phyloP scores from a whole-genome alignment of 1,140 invertebrate genomes.

The Platyura marginata region DNA sequence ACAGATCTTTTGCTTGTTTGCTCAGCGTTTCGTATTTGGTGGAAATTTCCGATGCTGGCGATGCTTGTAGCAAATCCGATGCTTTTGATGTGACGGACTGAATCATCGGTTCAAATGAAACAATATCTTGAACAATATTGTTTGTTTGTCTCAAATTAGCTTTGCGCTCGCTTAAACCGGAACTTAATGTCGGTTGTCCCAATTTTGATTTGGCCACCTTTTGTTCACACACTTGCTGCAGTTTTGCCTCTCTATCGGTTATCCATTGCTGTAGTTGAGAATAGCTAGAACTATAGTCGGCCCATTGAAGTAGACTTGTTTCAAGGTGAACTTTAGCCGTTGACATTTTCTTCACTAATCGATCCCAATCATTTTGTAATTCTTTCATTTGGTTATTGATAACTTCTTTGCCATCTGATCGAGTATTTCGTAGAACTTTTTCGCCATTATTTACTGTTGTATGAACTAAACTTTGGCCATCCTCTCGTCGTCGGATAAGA shows the following conservation, averaged over 20 bases:
- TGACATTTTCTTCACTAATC: slow-evolving; percentile 77
- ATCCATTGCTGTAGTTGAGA: slow-evolving; percentile 88
- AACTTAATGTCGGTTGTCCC: slow-evolving; percentile 51
- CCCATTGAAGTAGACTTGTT: slow-evolving; percentile 81
- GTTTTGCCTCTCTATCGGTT: slow-evolving; percentile 78
- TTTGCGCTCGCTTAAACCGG: slow-evolving; percentile 61
- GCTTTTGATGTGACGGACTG: slow-evolving; percentile 82
- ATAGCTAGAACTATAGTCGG: slow-evolving; percentile 85
- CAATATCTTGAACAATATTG: slow-evolving; percentile 86
- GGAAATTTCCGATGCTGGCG: slow-evolving; percentile 72
- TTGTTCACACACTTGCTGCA: slow-evolving; percentile 82
- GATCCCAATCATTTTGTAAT: slow-evolving; percentile 83
- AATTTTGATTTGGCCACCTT: slow-evolving; percentile 63
- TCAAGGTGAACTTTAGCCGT: slow-evolving; percentile 84
- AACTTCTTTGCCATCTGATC: slow-evolving; percentile 73
- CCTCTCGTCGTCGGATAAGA: slow-evolving; percentile 63
- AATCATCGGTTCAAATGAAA: slow-evolving; percentile 89
- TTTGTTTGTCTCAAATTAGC: slow-evolving; percentile 78
- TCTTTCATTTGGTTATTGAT: slow-evolving; percentile 79
- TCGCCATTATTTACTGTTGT: slow-evolving; percentile 82
- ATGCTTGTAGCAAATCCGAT: slow-evolving; percentile 69
- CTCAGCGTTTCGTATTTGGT: slow-evolving; percentile 77
- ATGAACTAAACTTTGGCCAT: slow-evolving; percentile 79
- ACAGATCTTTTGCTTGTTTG: slow-evolving; percentile 74
- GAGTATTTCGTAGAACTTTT: slow-evolving; percentile 71